A percentile compares a stretch with the other conserved stretches of the same genome.
These are phyloP conservation scores for Littorina saxatilis DNA, from an alignment of 1,140 invertebrate species.

Conservation along the genomic window DNA sequence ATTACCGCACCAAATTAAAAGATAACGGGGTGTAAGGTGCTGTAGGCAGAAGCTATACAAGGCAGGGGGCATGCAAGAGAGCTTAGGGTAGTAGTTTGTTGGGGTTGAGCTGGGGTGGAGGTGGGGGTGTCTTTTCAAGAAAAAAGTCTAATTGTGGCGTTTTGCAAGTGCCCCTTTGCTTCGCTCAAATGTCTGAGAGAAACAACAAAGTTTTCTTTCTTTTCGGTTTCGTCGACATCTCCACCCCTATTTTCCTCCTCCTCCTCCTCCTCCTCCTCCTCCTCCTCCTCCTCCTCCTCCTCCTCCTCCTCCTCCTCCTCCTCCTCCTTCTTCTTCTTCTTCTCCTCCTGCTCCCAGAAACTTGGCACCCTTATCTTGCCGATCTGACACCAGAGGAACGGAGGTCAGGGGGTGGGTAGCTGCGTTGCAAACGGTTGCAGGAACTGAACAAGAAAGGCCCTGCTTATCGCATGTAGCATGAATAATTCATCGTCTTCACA, in stretches of 20 bases:
- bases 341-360: background rate
- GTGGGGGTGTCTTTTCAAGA: background rate
- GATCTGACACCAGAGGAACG: constrained; percentile 5
- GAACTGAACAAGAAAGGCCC: background rate
- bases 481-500: constrained; percentile 34
- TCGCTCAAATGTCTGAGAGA: too few relatives aligned
- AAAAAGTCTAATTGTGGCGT: constrained; percentile 15
- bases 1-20: constrained; percentile 38
- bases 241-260: background rate
- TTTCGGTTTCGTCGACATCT: background rate
- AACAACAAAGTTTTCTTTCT: constrained; percentile 4
- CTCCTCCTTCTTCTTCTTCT: background rate
- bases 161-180: too few relatives aligned
- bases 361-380: constrained; percentile 28
- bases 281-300: background rate
- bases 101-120: background rate
- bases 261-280: too few relatives aligned
- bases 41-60: background rate
- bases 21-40: constrained; percentile 27
- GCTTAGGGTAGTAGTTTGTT: background rate
- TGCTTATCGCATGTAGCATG: constrained; percentile 19
- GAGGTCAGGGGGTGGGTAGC: background rate
- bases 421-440: constrained; percentile 9
- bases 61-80: background rate
- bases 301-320: background rate